Percentiles rank a stretch among this genome's conserved stretches.
phyloP scores from a whole-genome alignment of 2,888 invertebrate species.

The Pandemis cinnamomeana region DNA sequence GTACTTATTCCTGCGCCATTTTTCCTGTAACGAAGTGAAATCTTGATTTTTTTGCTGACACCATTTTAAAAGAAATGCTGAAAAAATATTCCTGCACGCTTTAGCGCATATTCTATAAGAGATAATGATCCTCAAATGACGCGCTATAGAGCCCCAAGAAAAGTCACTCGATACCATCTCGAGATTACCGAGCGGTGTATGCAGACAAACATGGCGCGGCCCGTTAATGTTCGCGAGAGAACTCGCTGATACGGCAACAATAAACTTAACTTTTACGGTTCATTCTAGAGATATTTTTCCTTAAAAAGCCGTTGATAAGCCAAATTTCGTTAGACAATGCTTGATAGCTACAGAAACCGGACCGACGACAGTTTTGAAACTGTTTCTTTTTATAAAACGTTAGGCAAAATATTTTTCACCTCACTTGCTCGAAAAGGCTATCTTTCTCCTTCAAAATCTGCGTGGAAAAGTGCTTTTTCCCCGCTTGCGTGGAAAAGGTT shows the following conservation, averaged over 20 bases:
- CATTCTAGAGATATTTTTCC: conserved; percentile 10
- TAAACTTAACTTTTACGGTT: conserved; percentile 27
- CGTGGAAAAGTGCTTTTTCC: too few species aligned
- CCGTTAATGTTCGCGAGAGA: conserved; percentile 33
- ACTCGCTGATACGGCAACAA: conserved; percentile 18
- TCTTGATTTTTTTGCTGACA: not conserved
- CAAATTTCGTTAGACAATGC: conserved; percentile 10
- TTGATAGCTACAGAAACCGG: conserved; percentile 3
- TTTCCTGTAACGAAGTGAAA: too few species aligned
- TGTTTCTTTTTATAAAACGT: not conserved
- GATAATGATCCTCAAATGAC: conserved; percentile 35
- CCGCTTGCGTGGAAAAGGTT: too few species aligned
- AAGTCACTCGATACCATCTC: conserved; percentile 25
- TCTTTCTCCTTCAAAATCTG: too few species aligned
- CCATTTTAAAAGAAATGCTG: not conserved
- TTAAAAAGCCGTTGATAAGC: not conserved
- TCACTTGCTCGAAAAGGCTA: too few species aligned
- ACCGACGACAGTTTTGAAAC: not conserved
- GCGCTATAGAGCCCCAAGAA: conserved; percentile 11
- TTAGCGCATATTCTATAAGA: not conserved
- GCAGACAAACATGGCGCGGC: conserved; percentile 30
- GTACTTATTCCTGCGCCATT: too few species aligned
- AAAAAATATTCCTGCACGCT: not conserved
- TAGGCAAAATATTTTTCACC: not conserved
- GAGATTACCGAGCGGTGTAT: conserved; percentile 13